Percentiles rank a stretch among this genome's conserved stretches.
These are phyloP conservation scores for Sebastes itinus DNA, from an alignment of 2,797 vertebrate genomes.

Conservation along the genomic window DNA sequence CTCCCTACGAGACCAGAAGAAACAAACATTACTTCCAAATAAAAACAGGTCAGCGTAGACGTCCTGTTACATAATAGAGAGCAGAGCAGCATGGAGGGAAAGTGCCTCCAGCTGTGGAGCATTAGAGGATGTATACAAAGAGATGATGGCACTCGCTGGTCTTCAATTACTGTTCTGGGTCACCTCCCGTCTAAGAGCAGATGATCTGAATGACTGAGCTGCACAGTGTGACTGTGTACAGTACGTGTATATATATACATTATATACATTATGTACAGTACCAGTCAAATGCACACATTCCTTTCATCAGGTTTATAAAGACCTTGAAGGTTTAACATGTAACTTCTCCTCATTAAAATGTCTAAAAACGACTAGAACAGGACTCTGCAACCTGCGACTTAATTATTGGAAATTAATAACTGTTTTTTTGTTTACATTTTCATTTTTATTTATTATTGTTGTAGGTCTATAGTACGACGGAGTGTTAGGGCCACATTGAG, in stretches of 20 bases:
- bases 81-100: not conserved
- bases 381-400: too few species aligned
- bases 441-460: too few species aligned
- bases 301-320: not conserved
- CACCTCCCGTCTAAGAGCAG: not conserved
- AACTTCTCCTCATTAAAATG: not conserved
- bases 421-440: too few species aligned
- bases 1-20: slow-evolving; percentile 67
- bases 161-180: slow-evolving; percentile 14
- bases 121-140: not conserved
- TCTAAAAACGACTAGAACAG: not conserved
- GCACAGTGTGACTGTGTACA: not conserved
- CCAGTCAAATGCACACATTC: not conserved
- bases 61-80: not conserved
- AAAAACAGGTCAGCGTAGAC: not conserved
- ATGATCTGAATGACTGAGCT: not conserved
- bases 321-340: not conserved
- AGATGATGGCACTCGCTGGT: not conserved
- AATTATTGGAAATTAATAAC: too few species aligned
- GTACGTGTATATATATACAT: not conserved
- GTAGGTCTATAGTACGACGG: too few species aligned
- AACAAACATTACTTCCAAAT: not conserved
- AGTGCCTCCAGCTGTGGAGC: not conserved
- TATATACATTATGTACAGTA: too few species aligned
- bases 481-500: too few species aligned